Evolutionary conservation across 1,140 invertebrate genomes (phyloP).

Genomic region (Drosophila arizonae): DNA sequence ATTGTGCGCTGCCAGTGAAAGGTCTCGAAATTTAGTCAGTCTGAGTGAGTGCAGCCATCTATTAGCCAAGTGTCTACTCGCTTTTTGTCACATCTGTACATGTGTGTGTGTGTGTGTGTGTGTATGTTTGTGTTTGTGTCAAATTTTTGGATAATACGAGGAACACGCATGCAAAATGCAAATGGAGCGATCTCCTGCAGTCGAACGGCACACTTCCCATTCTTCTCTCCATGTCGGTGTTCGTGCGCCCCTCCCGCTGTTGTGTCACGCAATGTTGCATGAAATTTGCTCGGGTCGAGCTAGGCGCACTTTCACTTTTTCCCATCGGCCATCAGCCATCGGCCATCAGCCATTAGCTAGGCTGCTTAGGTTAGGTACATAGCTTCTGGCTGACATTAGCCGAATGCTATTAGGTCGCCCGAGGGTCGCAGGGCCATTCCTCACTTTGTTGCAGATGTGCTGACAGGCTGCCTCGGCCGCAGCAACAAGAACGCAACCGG

Average conservation of each 20-base stretch:
- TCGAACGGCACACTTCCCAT: conserved; percentile 58
- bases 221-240: background rate
- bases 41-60: conserved; percentile 78
- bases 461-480: conserved; percentile 50
- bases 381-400: conserved; percentile 52
- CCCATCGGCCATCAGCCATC: background rate
- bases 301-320: conserved; percentile 71
- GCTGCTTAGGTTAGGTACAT: conserved; percentile 41
- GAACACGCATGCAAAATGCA: conserved; percentile 47
- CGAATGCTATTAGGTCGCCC: conserved; percentile 70
- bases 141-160: conserved; percentile 19
- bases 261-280: conserved; percentile 68
- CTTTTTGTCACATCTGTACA: conserved; percentile 14
- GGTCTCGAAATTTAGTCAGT: conserved; percentile 73
- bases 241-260: conserved; percentile 18
- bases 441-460: conserved; percentile 75
- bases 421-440: conserved; percentile 43
- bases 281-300: conserved; percentile 60
- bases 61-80: conserved; percentile 48
- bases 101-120: conserved; percentile 39
- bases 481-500: conserved; percentile 33
- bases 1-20: conserved; percentile 26
- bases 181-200: conserved; percentile 62
- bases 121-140: background rate
- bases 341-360: conserved; percentile 8